Evolutionary conservation across 1,140 invertebrate species (phyloP).

Genomic region (Phthorimaea operculella): DNA sequence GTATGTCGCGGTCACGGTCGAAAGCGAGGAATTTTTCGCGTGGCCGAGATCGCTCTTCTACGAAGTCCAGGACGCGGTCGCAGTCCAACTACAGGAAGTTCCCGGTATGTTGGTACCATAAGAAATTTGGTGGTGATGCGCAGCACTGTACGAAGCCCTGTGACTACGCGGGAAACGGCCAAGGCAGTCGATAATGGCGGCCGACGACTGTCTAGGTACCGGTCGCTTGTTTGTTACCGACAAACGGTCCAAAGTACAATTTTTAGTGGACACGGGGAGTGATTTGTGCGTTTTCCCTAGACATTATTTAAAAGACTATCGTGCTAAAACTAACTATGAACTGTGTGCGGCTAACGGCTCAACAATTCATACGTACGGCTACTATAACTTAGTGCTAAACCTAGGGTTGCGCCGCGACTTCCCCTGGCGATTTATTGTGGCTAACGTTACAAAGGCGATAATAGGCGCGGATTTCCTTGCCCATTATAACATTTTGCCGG

Average conservation of each 20-base stretch:
- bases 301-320: not conserved
- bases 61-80: not conserved
- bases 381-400: not conserved
- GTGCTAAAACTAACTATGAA: slow-evolving; percentile 3
- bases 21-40: not conserved
- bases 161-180: slow-evolving; percentile 4
- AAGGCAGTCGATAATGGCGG: slow-evolving; percentile 1
- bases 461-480: not conserved
- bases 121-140: slow-evolving; percentile 11
- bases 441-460: slow-evolving; percentile 1
- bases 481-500: not conserved
- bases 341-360: slow-evolving; percentile 4
- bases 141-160: slow-evolving; percentile 11
- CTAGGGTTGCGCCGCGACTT: not conserved
- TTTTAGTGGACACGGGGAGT: slow-evolving; percentile 5
- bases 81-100: slow-evolving; percentile 9
- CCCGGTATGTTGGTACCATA: slow-evolving; percentile 14
- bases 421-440: too few relatives aligned
- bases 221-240: slow-evolving; percentile 4
- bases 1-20: slow-evolving; percentile 5
- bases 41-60: not conserved
- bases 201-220: slow-evolving; percentile 1
- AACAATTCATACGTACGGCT: not conserved
- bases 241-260: slow-evolving; percentile 1
- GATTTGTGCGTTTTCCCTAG: slow-evolving; percentile 5